phyloP scores from a whole-genome alignment of 2,888 invertebrate species.

The Gasteruption jaculator region DNA sequence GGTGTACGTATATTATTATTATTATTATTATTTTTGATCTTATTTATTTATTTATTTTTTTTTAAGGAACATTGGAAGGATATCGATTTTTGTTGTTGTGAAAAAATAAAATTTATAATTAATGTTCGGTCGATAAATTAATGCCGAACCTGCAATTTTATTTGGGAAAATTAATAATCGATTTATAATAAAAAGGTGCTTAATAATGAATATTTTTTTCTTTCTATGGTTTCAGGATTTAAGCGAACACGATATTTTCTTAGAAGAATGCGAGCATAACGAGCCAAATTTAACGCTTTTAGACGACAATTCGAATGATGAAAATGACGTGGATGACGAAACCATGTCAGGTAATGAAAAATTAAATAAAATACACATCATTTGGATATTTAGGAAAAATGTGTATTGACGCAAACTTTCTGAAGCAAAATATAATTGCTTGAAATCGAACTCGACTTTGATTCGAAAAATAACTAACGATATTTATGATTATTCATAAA shows the following conservation, averaged over 20 bases:
- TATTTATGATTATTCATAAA: too few relatives aligned
- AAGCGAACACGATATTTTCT: slow-evolving; percentile 63
- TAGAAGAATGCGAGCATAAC: slow-evolving; percentile 56
- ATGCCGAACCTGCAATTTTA: too few relatives aligned
- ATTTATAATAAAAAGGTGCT: too few relatives aligned
- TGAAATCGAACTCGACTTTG: background rate
- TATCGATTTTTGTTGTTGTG: slow-evolving; percentile 7
- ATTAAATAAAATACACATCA: slow-evolving; percentile 2
- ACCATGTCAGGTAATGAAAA: slow-evolving; percentile 68
- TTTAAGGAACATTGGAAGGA: too few relatives aligned
- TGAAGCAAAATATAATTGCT: background rate
- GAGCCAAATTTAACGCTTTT: slow-evolving; percentile 55
- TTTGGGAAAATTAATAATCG: too few relatives aligned
- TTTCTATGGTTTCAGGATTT: slow-evolving; percentile 52
- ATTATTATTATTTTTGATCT: too few relatives aligned
- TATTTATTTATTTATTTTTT: slow-evolving; percentile 7
- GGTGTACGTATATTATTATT: slow-evolving; percentile 34
- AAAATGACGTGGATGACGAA: slow-evolving; percentile 83
- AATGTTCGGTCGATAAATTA: background rate
- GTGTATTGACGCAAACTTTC: background rate
- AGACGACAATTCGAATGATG: slow-evolving; percentile 73
- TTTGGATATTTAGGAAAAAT: slow-evolving; percentile 1
- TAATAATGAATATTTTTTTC: slow-evolving; percentile 13
- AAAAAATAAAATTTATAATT: slow-evolving; percentile 11
- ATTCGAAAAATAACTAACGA: too few relatives aligned